phyloP scores from a whole-genome alignment of 2,797 vertebrate species.

The Brotula barbata region DNA sequence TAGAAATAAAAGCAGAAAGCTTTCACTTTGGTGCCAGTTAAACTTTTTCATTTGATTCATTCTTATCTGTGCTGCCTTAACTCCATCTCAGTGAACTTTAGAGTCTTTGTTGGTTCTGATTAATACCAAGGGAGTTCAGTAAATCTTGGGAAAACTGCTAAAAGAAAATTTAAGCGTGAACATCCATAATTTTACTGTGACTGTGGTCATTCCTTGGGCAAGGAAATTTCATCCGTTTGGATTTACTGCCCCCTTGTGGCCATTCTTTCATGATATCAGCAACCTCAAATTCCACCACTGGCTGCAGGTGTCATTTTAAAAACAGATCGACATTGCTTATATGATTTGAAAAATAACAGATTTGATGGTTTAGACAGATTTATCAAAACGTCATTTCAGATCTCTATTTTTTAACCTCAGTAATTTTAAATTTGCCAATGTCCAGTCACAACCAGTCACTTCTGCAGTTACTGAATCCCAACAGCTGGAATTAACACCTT shows the following conservation, averaged over 20 bases:
- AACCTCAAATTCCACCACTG: no score
- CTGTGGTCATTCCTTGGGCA: neutral
- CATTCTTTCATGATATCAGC: neutral
- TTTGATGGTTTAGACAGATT: no score
- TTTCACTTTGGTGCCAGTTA: neutral
- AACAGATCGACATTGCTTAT: no score
- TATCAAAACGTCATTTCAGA: no score
- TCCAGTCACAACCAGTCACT: no score
- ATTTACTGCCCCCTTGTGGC: constrained; percentile 72
- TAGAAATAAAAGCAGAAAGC: no score
- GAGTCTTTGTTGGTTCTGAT: constrained; percentile 17
- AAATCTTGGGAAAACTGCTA: constrained; percentile 9
- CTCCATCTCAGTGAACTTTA: constrained; percentile 11
- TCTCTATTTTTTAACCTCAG: no score
- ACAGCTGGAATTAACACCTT: no score
- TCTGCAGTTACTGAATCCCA: no score
- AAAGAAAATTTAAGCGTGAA: constrained; percentile 22
- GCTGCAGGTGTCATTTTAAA: no score
- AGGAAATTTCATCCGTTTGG: constrained; percentile 13
- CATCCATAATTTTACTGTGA: neutral
- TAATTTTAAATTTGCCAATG: no score
- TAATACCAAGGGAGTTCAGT: constrained; percentile 4
- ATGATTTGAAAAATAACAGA: no score
- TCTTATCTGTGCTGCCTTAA: neutral
- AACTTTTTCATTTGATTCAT: constrained; percentile 7